phyloP scores from a whole-genome alignment of 1,140 invertebrate genomes.

The Procambarus virginalis region DNA sequence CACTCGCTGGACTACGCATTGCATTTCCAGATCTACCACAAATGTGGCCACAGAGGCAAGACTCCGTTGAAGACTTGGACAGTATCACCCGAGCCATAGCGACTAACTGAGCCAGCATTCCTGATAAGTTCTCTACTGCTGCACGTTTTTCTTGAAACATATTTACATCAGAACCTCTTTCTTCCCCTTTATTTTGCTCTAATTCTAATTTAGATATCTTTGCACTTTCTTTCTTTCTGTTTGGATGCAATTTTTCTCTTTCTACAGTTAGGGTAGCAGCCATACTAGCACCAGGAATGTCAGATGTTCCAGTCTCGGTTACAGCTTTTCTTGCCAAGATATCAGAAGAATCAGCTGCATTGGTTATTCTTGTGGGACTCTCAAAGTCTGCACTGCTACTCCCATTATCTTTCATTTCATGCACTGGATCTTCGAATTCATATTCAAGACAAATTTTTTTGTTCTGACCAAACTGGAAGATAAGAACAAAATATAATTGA shows the following conservation, averaged over 20 bases:
- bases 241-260: neutral
- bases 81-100: constrained; percentile 44
- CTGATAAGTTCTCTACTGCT: constrained; percentile 49
- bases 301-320: neutral
- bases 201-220: neutral
- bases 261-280: neutral
- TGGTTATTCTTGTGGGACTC: neutral
- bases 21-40: constrained; percentile 4
- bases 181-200: neutral
- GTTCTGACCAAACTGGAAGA: constrained; percentile 43
- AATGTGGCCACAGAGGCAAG: constrained; percentile 45
- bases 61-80: constrained; percentile 23
- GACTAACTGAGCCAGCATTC: constrained; percentile 45
- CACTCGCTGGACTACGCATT: constrained; percentile 40
- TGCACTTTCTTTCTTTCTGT: neutral
- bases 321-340: neutral
- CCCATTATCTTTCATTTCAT: neutral
- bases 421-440: constrained; percentile 36
- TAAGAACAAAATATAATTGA: neutral
- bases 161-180: neutral
- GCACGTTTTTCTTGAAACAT: constrained; percentile 20
- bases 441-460: constrained; percentile 57
- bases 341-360: neutral
- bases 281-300: neutral
- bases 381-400: neutral